Conservation (phyloP, 2,888 invertebrate species). For the Lasioglossum villosulum region DNA sequence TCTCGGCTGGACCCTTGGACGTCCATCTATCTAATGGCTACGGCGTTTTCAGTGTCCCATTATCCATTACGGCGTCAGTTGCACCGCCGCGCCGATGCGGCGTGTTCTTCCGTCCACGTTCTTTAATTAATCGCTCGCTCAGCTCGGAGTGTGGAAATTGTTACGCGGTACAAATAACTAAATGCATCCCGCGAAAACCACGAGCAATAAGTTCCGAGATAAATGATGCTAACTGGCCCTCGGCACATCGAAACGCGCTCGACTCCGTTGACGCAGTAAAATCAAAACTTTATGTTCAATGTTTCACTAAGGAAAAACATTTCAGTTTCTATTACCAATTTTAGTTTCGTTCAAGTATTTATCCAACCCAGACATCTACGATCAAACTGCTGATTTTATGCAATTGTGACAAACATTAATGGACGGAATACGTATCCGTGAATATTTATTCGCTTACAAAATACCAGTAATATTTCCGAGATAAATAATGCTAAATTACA, state of each 20-base stretch:
- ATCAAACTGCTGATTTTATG: neutral
- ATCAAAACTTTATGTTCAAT: no score
- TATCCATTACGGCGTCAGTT: slow-evolving; percentile 46
- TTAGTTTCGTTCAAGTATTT: neutral
- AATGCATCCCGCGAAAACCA: neutral
- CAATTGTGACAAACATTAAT: neutral
- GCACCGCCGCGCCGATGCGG: neutral
- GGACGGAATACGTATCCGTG: no score
- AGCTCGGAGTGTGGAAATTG: neutral
- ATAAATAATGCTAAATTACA: neutral
- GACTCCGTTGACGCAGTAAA: no score
- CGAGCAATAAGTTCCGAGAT: slow-evolving; percentile 9
- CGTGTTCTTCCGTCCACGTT: neutral
- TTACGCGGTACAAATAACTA: slow-evolving; percentile 6
- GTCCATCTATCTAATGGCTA: slow-evolving; percentile 48
- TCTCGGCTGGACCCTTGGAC: slow-evolving; percentile 30
- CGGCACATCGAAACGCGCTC: neutral
- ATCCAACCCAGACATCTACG: neutral
- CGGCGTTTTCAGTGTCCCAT: slow-evolving; percentile 35
- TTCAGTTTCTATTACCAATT: no score
- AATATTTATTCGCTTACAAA: no score
- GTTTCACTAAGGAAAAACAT: no score
- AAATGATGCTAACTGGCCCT: neutral
- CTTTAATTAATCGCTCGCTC: slow-evolving; percentile 15
- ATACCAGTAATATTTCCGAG: neutral